Percentiles rank a stretch among this genome's conserved stretches.
phyloP scores from a whole-genome alignment of 2,888 invertebrate genomes.

The Mechanitis mazaeus region DNA sequence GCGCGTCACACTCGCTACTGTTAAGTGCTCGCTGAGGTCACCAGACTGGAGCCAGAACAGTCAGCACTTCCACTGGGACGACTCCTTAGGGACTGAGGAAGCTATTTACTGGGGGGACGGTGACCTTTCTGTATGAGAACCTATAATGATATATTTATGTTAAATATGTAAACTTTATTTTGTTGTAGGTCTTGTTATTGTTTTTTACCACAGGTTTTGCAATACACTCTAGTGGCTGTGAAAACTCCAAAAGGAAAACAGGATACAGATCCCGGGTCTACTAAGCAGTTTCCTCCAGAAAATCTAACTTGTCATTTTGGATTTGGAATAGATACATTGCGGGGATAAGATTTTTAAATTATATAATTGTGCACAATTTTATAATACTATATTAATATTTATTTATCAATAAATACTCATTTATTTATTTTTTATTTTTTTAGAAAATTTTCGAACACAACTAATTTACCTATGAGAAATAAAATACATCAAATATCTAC shows the following conservation, averaged over 20 bases:
- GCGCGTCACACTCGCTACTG: conserved; percentile 60
- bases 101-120: conserved; percentile 67
- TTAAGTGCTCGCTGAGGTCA: conserved; percentile 60
- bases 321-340: conserved; percentile 60
- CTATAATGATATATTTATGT: neutral
- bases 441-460: too few relatives aligned
- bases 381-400: too few relatives aligned
- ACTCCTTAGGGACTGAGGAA: conserved; percentile 57
- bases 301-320: conserved; percentile 71
- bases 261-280: conserved; percentile 41
- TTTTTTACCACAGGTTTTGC: conserved; percentile 43
- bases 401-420: too few relatives aligned
- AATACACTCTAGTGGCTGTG: conserved; percentile 45
- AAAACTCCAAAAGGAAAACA: conserved; percentile 49
- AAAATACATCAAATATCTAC: too few relatives aligned
- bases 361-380: neutral
- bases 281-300: conserved; percentile 56
- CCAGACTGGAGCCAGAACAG: conserved; percentile 74
- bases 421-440: too few relatives aligned
- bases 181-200: too few relatives aligned
- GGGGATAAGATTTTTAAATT: conserved; percentile 20
- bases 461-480: too few relatives aligned
- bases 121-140: conserved; percentile 50
- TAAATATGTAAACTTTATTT: too few relatives aligned
- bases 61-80: conserved; percentile 77